Percentiles rank a stretch among this genome's conserved stretches.
Conservation (phyloP, 2,888 invertebrate genomes). For the Matsumyia berberina region DNA sequence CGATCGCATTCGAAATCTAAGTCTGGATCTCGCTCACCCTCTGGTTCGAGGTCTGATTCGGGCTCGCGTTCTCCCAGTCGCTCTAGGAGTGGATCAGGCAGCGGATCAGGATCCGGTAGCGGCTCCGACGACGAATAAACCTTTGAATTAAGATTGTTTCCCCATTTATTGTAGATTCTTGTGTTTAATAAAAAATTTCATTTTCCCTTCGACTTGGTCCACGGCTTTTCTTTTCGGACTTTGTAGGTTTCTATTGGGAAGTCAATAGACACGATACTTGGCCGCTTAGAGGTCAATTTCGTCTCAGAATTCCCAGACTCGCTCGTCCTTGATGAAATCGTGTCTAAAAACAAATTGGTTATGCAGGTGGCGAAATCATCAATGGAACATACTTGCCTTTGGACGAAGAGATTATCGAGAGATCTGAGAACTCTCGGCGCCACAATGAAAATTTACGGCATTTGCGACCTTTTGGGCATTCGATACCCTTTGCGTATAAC, state of each 20-base stretch:
- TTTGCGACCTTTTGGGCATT: conserved; percentile 79
- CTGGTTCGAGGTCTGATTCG: conserved; percentile 80
- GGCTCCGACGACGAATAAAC: conserved; percentile 84
- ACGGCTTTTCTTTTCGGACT: conserved; percentile 21
- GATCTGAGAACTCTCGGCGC: conserved; percentile 80
- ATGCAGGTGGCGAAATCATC: too few relatives aligned
- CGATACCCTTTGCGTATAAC: conserved; percentile 80
- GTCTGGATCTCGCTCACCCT: conserved; percentile 78
- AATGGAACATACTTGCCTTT: conserved; percentile 77
- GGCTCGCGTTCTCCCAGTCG: conserved; percentile 83
- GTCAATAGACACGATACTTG: conserved; percentile 81
- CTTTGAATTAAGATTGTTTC: conserved; percentile 36
- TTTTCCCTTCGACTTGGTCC: conserved; percentile 11
- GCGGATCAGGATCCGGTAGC: conserved; percentile 82
- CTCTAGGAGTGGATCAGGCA: conserved; percentile 80
- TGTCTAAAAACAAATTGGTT: conserved; percentile 21
- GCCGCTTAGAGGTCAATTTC: conserved; percentile 75
- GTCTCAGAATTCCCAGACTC: conserved; percentile 27
- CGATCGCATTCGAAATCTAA: conserved; percentile 74
- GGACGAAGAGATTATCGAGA: conserved; percentile 77
- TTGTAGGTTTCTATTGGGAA: conserved; percentile 77
- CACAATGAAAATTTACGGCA: conserved; percentile 80
- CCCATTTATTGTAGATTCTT: conserved; percentile 45
- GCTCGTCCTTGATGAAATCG: conserved; percentile 46
- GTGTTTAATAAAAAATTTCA: conserved; percentile 42